Evolutionary conservation across 2,113 vertebrate genomes (phyloP).

Genomic region (Seriola rivoliana): DNA sequence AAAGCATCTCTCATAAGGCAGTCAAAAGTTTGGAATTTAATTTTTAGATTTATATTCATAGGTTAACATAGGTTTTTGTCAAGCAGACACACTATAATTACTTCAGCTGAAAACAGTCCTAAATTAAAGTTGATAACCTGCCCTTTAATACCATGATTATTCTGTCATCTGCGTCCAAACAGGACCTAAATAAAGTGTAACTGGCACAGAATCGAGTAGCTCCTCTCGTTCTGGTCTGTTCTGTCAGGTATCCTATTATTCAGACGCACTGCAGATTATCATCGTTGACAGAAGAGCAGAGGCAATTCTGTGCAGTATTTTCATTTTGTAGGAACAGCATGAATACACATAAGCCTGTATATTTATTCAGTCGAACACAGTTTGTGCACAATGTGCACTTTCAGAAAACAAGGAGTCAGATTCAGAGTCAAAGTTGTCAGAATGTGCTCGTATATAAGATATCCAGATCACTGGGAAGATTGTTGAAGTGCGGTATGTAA

Average conservation of each 20-base stretch:
- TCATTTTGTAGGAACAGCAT: background rate
- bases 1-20: background rate
- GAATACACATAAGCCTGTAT: background rate
- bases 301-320: background rate
- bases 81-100: background rate
- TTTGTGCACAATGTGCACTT: background rate
- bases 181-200: background rate
- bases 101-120: background rate
- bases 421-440: background rate
- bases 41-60: constrained; percentile 10
- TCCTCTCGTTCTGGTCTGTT: background rate
- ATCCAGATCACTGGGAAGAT: background rate
- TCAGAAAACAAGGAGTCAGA: background rate
- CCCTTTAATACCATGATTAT: background rate
- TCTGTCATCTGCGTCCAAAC: background rate
- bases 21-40: background rate
- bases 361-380: constrained; percentile 21
- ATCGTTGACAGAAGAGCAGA: constrained; percentile 13
- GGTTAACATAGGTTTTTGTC: background rate
- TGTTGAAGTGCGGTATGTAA: background rate
- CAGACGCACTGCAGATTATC: constrained; percentile 23
- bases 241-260: constrained; percentile 33
- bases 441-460: background rate
- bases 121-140: background rate
- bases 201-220: background rate